These are phyloP conservation scores for Hippocampus barbouri DNA, from an alignment of 2,113 vertebrate species.

Conservation along the genomic window DNA sequence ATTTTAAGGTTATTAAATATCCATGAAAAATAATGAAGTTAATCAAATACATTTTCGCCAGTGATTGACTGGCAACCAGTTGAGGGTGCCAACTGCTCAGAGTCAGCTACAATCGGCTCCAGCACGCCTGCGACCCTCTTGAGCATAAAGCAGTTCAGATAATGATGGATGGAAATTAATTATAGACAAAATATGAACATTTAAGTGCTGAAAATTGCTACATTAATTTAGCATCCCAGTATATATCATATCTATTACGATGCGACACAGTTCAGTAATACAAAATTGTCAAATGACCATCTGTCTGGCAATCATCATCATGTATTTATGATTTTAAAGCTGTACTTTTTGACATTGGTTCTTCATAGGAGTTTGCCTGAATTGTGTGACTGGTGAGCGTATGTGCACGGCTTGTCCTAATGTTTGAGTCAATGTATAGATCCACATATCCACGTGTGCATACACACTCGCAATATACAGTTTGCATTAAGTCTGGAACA, in stretches of 20 bases:
- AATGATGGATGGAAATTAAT: no score
- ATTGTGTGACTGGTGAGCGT: background rate
- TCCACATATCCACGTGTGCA: constrained; percentile 8
- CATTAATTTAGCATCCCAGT: background rate
- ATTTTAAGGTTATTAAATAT: background rate
- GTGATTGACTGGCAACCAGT: no score
- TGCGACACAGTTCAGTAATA: background rate
- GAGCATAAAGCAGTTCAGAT: no score
- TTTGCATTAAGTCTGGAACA: constrained; percentile 30
- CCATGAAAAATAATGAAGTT: no score
- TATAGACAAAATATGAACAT: no score
- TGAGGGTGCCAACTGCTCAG: no score
- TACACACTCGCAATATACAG: constrained; percentile 17
- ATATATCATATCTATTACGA: background rate
- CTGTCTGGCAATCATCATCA: background rate
- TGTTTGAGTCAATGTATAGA: constrained; percentile 22
- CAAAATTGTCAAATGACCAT: background rate
- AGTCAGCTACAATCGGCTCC: no score
- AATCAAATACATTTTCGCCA: no score
- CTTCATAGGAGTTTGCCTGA: background rate
- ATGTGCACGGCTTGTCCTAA: constrained; percentile 12
- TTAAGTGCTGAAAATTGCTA: no score
- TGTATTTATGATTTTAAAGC: background rate
- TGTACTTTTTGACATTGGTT: background rate
- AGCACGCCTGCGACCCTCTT: no score